Evolutionary conservation across 2,113 vertebrate genomes (phyloP).

Genomic region (Microcebus murinus): DNA sequence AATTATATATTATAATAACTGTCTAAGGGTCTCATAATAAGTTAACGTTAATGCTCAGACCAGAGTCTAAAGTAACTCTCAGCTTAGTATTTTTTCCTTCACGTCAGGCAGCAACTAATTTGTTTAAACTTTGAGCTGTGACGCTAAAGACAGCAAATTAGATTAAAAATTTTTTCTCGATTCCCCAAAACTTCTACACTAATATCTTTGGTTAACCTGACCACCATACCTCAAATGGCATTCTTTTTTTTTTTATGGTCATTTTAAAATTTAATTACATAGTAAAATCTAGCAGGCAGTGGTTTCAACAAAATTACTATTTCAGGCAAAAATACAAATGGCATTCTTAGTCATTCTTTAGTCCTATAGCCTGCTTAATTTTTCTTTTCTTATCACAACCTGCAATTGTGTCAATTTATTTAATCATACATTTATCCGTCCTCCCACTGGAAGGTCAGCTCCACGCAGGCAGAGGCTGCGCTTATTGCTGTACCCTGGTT

Average conservation of each 20-base stretch:
- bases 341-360: neutral
- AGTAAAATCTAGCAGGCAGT: conserved; percentile 44
- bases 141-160: neutral
- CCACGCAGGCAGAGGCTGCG: neutral
- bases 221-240: neutral
- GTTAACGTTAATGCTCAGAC: neutral
- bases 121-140: neutral
- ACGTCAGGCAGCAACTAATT: neutral
- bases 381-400: neutral
- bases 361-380: neutral
- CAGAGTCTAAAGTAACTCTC: neutral
- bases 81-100: neutral
- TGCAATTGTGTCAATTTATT: neutral
- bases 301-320: conserved; percentile 49
- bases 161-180: neutral
- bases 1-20: neutral
- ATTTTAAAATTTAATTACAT: conserved; percentile 5
- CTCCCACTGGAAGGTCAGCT: neutral
- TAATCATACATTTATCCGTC: neutral
- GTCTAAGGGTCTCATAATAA: neutral
- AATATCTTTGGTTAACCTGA: neutral
- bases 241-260: neutral
- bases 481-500: neutral
- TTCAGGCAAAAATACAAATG: neutral
- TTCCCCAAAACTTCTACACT: neutral